Conservation (phyloP, 2,888 invertebrate species). For the Melieria crassipennis region DNA sequence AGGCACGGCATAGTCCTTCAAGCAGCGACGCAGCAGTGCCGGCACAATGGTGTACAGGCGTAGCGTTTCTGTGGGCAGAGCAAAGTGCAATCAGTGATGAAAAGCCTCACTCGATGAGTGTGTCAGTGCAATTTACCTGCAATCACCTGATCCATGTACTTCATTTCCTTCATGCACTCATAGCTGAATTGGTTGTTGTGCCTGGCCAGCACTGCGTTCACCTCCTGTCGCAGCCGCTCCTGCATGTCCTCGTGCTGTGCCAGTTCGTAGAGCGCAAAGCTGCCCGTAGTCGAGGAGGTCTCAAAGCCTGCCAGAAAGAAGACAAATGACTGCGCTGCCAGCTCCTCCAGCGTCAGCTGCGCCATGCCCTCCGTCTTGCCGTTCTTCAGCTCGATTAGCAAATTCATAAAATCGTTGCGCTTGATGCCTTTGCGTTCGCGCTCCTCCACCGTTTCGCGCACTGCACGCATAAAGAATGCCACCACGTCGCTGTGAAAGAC, state of each 20-base stretch:
- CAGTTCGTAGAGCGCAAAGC: conserved; percentile 67
- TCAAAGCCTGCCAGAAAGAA: conserved; percentile 70
- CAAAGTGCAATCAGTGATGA: conserved; percentile 10
- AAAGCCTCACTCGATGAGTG: conserved; percentile 69
- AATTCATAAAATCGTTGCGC: conserved; percentile 67
- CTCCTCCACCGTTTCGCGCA: conserved; percentile 58
- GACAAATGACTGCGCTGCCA: conserved; percentile 68
- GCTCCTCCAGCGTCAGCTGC: conserved; percentile 58
- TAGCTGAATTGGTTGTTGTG: conserved; percentile 64
- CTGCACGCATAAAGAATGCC: conserved; percentile 55
- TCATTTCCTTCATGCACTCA: conserved; percentile 61
- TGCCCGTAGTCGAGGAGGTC: conserved; percentile 67
- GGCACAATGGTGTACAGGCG: conserved; percentile 69
- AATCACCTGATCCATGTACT: conserved; percentile 66
- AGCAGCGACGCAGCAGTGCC: conserved; percentile 66
- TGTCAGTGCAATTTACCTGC: conserved; percentile 65
- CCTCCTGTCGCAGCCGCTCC: conserved; percentile 63
- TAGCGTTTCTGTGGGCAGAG: conserved; percentile 66
- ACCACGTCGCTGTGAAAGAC: conserved; percentile 45
- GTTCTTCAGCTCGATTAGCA: conserved; percentile 63
- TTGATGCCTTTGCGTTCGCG: conserved; percentile 58
- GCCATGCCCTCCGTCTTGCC: conserved; percentile 5
- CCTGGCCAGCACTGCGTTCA: conserved; percentile 59
- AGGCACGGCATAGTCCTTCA: conserved; percentile 67
- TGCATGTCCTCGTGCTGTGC: conserved; percentile 67